Conservation (phyloP, 2,113 vertebrate species). For the Hymenochirus boettgeri region DNA sequence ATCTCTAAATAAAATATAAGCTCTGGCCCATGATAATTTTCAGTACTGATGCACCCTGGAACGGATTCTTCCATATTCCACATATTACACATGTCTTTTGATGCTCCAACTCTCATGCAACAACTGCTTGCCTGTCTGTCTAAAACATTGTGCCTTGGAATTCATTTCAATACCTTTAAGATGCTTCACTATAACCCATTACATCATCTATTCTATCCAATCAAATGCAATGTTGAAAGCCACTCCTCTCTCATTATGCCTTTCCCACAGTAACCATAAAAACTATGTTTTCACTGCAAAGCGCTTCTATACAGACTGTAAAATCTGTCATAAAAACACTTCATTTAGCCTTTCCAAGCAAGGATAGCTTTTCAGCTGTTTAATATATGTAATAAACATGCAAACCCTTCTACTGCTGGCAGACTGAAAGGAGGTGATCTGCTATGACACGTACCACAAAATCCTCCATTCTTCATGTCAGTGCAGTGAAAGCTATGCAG, state of each 20-base stretch:
- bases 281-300: no score
- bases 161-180: constrained; percentile 82
- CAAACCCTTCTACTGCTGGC: constrained; percentile 71
- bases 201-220: constrained; percentile 97
- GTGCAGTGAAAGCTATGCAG: neutral
- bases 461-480: constrained; percentile 14
- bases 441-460: constrained; percentile 76
- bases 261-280: constrained; percentile 67
- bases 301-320: constrained; percentile 42
- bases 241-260: constrained; percentile 79
- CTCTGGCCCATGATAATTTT: constrained; percentile 67
- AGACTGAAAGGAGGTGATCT: constrained; percentile 78
- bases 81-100: constrained; percentile 66
- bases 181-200: constrained; percentile 88
- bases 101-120: constrained; percentile 63
- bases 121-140: constrained; percentile 57
- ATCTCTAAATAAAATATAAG: constrained; percentile 81
- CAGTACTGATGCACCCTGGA: constrained; percentile 70
- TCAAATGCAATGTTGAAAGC: constrained; percentile 82
- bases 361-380: no score
- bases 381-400: constrained; percentile 59
- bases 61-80: constrained; percentile 70
- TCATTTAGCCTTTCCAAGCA: constrained; percentile 41
- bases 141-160: constrained; percentile 73
- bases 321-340: constrained; percentile 47